Percentiles rank a stretch among this genome's conserved stretches.
These are phyloP conservation scores for Tetranychus truncatus DNA, from an alignment of 2,888 invertebrate species.

Conservation along the genomic window DNA sequence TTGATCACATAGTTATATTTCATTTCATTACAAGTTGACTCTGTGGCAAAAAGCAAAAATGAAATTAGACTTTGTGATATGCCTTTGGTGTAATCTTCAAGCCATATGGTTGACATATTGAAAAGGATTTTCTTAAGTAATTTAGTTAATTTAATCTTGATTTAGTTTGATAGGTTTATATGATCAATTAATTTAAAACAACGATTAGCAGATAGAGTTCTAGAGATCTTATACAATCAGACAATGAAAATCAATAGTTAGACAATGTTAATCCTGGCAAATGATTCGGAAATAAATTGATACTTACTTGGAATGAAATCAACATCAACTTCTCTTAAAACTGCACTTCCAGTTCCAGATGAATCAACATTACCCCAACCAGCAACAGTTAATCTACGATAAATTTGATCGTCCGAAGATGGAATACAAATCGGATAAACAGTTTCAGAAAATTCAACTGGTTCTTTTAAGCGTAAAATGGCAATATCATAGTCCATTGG, in stretches of 20 bases:
- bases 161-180: neutral
- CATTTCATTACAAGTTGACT: neutral
- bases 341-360: neutral
- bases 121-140: too few species aligned
- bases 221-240: too few species aligned
- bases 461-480: neutral
- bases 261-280: too few species aligned
- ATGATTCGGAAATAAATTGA: too few species aligned
- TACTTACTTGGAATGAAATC: neutral
- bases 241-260: too few species aligned
- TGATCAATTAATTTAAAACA: neutral
- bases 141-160: too few species aligned
- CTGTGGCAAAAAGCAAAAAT: neutral
- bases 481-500: constrained; percentile 8
- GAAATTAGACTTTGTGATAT: too few species aligned
- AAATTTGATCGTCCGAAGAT: neutral
- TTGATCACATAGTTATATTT: neutral
- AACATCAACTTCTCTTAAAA: neutral
- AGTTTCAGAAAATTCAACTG: neutral
- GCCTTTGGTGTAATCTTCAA: too few species aligned
- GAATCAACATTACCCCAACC: constrained; percentile 3
- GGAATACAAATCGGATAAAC: neutral
- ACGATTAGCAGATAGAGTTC: neutral
- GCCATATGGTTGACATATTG: too few species aligned
- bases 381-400: neutral